phyloP scores from a whole-genome alignment of 1,140 invertebrate species.

The Drosophila trapezifrons region DNA sequence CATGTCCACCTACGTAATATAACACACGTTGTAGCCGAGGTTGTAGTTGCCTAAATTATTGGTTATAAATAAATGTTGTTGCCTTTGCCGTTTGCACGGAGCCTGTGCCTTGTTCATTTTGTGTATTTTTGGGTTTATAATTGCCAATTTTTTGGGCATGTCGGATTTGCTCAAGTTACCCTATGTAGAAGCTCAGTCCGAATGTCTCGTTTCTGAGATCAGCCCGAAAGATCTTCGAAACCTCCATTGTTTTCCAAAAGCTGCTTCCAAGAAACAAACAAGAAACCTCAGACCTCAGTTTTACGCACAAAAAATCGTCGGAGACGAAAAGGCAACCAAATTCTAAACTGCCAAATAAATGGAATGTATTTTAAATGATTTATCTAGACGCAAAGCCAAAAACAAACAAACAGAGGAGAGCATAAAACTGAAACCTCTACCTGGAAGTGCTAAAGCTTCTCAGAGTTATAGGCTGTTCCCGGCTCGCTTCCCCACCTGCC shows the following conservation, averaged over 20 bases:
- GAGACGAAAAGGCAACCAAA: conserved; percentile 47
- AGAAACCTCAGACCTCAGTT: conserved; percentile 38
- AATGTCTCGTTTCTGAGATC: conserved; percentile 22
- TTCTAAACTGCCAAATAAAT: conserved; percentile 71
- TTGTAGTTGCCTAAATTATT: conserved; percentile 65
- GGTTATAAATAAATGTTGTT: conserved; percentile 72
- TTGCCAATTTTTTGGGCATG: conserved; percentile 48
- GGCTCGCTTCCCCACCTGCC: conserved; percentile 50
- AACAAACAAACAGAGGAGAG: conserved; percentile 23
- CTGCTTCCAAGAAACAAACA: conserved; percentile 54
- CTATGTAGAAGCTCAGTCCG: conserved; percentile 16
- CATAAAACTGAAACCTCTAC: conserved; percentile 67
- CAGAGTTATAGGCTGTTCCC: conserved; percentile 32
- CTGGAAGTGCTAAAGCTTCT: conserved; percentile 66
- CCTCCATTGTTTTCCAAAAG: conserved; percentile 42
- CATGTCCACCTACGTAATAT: conserved; percentile 80
- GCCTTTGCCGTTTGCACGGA: conserved; percentile 29
- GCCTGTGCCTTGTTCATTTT: conserved; percentile 54
- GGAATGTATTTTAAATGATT: conserved; percentile 68
- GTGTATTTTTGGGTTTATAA: conserved; percentile 68
- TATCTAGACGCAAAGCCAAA: conserved; percentile 50
- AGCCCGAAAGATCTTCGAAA: conserved; percentile 37
- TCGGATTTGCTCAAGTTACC: conserved; percentile 19
- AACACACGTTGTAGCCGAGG: conserved; percentile 60
- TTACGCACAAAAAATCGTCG: conserved; percentile 57